Conservation (phyloP, 2,113 vertebrate genomes). For the Chloropsis hardwickii region DNA sequence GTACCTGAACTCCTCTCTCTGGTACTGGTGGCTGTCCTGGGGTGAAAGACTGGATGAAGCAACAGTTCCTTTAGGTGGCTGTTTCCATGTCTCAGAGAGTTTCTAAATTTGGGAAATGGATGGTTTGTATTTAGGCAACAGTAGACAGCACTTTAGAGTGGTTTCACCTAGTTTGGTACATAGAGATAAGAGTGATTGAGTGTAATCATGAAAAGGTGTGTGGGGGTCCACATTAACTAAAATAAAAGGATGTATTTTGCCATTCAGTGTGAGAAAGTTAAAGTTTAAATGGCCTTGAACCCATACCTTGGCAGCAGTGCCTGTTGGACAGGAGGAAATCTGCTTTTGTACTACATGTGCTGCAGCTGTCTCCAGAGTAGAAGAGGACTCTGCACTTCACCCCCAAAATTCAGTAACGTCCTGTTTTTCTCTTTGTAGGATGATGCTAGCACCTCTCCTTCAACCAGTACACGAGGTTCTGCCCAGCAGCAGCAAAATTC, state of each 20-base stretch:
- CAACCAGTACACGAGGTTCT: constrained; percentile 80
- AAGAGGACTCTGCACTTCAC: not conserved
- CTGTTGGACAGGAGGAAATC: not conserved
- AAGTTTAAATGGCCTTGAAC: not conserved
- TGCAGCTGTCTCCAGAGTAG: not conserved
- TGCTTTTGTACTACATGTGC: not conserved
- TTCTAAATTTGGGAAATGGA: not conserved
- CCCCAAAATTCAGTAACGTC: not conserved
- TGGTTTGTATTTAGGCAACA: not conserved
- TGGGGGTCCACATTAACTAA: not conserved
- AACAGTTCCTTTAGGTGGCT: not conserved
- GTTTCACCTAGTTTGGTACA: not conserved
- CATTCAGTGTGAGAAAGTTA: not conserved
- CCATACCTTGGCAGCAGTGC: not conserved
- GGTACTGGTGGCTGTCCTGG: not conserved
- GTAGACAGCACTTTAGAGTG: not conserved
- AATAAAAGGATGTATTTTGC: not conserved
- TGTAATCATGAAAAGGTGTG: not conserved
- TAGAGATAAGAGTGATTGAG: not conserved
- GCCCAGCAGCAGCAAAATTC: constrained; percentile 88
- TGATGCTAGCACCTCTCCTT: constrained; percentile 86
- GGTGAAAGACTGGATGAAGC: not conserved
- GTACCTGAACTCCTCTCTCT: not conserved
- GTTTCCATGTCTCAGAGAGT: not conserved
- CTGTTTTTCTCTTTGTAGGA: constrained; percentile 75